These are phyloP conservation scores for Drosophila tripunctata DNA, from an alignment of 2,888 invertebrate species.

Conservation along the genomic window DNA sequence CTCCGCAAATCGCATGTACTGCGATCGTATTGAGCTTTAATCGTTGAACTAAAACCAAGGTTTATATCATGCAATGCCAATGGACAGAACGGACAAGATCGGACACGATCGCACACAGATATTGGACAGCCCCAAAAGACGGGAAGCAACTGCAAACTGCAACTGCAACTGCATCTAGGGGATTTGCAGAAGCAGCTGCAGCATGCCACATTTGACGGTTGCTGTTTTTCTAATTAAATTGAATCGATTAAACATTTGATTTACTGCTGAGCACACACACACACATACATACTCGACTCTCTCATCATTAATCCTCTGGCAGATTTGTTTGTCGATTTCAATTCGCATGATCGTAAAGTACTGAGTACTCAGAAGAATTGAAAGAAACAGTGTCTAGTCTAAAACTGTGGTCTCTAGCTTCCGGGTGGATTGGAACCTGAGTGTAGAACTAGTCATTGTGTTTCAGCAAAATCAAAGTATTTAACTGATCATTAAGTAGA, in stretches of 20 bases:
- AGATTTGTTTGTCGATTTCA: not conserved
- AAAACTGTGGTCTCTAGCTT: no score
- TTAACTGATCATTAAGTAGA: not conserved
- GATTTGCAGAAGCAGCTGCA: conserved; percentile 30
- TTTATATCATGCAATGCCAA: conserved; percentile 62
- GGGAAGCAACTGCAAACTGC: conserved; percentile 19
- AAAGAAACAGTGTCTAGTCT: not conserved
- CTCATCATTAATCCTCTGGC: conserved; percentile 1
- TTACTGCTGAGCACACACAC: conserved; percentile 64
- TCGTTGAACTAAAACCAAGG: conserved; percentile 39
- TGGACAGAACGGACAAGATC: conserved; percentile 35
- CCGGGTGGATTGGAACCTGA: no score
- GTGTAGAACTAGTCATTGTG: no score
- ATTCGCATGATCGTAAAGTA: not conserved
- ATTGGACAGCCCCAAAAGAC: conserved; percentile 29
- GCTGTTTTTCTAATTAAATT: conserved; percentile 81
- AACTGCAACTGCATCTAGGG: conserved; percentile 7
- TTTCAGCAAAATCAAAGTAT: not conserved
- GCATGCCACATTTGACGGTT: conserved; percentile 59
- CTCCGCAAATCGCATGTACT: conserved; percentile 64
- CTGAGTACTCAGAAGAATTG: not conserved
- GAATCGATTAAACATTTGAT: conserved; percentile 82
- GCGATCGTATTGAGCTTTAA: conserved; percentile 68
- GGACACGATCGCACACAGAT: conserved; percentile 23
- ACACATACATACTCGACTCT: conserved; percentile 26